phyloP scores from a whole-genome alignment of 2,113 vertebrate species.

The Scalopus aquaticus region DNA sequence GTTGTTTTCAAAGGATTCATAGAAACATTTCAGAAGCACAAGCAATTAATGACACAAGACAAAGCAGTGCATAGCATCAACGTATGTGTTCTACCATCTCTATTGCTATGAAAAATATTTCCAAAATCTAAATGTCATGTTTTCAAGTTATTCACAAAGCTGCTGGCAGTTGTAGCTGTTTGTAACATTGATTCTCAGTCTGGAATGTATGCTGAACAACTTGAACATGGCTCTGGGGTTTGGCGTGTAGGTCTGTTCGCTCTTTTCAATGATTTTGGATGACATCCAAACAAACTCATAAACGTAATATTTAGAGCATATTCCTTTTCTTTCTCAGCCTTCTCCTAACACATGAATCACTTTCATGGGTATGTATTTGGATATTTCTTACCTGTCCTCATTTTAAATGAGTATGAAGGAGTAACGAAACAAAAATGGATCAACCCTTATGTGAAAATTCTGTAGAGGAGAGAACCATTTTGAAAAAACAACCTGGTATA shows the following conservation, averaged over 20 bases:
- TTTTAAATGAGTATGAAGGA: background rate
- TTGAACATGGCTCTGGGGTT: slow-evolving; percentile 58
- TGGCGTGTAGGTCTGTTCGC: slow-evolving; percentile 3
- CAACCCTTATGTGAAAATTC: background rate
- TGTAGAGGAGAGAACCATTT: background rate
- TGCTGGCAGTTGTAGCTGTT: slow-evolving; percentile 53
- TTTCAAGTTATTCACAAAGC: slow-evolving; percentile 65
- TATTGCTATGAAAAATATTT: slow-evolving; percentile 60
- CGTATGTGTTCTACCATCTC: slow-evolving; percentile 19
- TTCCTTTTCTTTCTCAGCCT: background rate
- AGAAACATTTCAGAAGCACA: background rate
- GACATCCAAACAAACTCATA: slow-evolving; percentile 55
- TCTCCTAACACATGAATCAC: background rate
- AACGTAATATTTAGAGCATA: slow-evolving; percentile 26
- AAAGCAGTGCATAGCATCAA: background rate
- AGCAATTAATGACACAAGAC: slow-evolving; percentile 20
- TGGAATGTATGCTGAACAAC: slow-evolving; percentile 55
- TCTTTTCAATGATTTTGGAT: slow-evolving; percentile 69
- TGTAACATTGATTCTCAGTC: slow-evolving; percentile 71
- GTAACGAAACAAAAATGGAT: background rate
- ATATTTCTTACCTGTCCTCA: background rate
- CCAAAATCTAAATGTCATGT: slow-evolving; percentile 62
- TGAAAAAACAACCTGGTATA: background rate
- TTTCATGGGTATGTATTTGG: background rate
- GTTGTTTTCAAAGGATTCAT: slow-evolving; percentile 45